These are phyloP conservation scores for Sparidentex hasta DNA, from an alignment of 2,797 vertebrate species.

Conservation along the genomic window DNA sequence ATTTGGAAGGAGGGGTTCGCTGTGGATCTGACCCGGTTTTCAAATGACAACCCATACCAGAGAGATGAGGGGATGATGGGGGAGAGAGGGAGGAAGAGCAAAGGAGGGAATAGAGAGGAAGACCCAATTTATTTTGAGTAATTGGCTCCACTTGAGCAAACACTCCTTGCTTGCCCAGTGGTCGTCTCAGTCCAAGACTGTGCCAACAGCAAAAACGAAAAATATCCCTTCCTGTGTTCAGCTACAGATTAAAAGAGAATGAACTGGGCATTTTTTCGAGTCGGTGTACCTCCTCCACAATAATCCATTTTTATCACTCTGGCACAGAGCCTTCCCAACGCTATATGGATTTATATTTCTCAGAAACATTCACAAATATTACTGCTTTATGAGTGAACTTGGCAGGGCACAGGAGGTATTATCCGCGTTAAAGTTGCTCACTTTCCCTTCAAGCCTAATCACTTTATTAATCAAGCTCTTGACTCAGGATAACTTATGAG, in stretches of 20 bases:
- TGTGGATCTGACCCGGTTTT: conserved; percentile 76
- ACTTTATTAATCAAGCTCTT: conserved; percentile 45
- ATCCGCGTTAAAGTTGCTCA: conserved; percentile 22
- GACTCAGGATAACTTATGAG: conserved; percentile 22
- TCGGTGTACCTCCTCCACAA: conserved; percentile 42
- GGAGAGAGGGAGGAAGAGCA: conserved; percentile 61
- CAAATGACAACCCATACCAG: conserved; percentile 79
- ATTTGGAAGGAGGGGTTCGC: conserved; percentile 83
- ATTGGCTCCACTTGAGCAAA: conserved; percentile 90
- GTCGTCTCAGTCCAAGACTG: conserved; percentile 70
- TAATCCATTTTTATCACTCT: conserved; percentile 57
- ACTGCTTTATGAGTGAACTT: conserved; percentile 28
- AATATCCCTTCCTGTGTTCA: conserved; percentile 62
- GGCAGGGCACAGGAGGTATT: conserved; percentile 26
- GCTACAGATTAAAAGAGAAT: conserved; percentile 57
- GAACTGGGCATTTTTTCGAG: conserved; percentile 53
- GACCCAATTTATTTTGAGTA: conserved; percentile 88
- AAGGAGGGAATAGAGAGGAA: conserved; percentile 78
- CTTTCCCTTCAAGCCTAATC: conserved; percentile 45
- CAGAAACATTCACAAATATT: conserved; percentile 20
- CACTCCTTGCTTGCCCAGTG: conserved; percentile 79
- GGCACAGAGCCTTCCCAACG: conserved; percentile 35
- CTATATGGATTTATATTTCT: conserved; percentile 48
- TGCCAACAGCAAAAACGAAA: conserved; percentile 72
- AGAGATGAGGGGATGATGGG: conserved; percentile 69